A percentile compares a stretch with the other conserved stretches of the same genome.
phyloP scores from a whole-genome alignment of 2,113 vertebrate genomes.

The Cochlearius cochlearius region DNA sequence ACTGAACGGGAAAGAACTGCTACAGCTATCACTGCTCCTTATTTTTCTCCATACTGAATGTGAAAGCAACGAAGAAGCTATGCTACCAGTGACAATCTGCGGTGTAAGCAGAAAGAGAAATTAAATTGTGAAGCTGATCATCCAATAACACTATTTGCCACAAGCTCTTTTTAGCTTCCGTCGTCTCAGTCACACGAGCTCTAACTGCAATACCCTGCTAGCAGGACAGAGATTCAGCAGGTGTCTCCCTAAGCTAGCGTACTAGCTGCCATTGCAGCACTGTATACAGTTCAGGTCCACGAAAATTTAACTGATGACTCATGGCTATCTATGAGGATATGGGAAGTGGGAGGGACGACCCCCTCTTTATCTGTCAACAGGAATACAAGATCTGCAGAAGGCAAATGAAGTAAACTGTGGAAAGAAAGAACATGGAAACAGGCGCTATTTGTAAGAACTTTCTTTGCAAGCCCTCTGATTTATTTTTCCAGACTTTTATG shows the following conservation, averaged over 20 bases:
- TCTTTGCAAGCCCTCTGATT: neutral
- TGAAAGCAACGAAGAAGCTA: neutral
- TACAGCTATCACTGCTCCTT: neutral
- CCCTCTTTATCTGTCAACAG: neutral
- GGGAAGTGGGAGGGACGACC: neutral
- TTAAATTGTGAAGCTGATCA: neutral
- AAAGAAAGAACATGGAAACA: neutral
- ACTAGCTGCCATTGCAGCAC: neutral
- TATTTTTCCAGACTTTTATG: constrained; percentile 1
- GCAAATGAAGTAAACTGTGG: neutral
- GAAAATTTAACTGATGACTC: neutral
- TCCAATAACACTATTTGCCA: neutral
- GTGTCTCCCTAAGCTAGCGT: constrained; percentile 22
- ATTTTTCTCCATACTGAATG: neutral
- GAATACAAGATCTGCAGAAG: neutral
- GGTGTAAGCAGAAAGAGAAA: neutral
- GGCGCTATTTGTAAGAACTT: neutral
- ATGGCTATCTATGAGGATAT: neutral
- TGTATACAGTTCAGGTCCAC: neutral
- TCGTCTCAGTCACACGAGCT: neutral
- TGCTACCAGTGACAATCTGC: neutral
- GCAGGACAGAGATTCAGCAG: constrained; percentile 17
- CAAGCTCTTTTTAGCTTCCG: neutral
- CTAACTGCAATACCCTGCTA: neutral
- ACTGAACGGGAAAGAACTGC: neutral